Base-by-base conservation (phyloP, 2,113 vertebrate species). In the Probosciger aterrimus region DNA sequence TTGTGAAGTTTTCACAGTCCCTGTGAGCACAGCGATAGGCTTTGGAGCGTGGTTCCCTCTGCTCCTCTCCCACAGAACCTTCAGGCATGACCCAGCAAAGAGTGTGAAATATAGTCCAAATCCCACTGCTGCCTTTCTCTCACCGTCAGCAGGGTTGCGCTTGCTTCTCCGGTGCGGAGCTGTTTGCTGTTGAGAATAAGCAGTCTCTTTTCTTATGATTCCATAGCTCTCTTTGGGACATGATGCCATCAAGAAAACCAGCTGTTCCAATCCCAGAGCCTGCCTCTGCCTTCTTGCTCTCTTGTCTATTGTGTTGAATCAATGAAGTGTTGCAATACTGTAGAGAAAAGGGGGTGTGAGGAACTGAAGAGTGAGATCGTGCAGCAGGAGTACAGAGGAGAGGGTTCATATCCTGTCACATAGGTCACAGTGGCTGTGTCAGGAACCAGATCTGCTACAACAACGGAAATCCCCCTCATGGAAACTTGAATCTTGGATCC, bases 101-200 rank as follows among this genome's bases (percentile, higher is more conserved):
- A 96, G 73, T 75, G 30, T 71, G 80, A 95, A 94, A 96, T 94
- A 49, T 25, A 90, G 86, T 95, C 92, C 86, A 81, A 93, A 90
- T 94, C 90, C 90, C 92, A 77, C 76, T 86, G 93, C 85, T 95
- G 76, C 90, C 55, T 93, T 95, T 96, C 86, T 68, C 64, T 94
- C 27, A 31, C 59, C 81, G 76, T 91, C 92, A 81, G 94, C 92
- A 81, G 90, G 85, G 80, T 53, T 92, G 75, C 92, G 49, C 93
- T 94, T 96, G 94, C 53, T 95, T 97, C 94, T 95, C 59, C 2
- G 1, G 67, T 87, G 64, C 82, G 68, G 93, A 90, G 82, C 63
- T 97, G 85, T 91, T 96, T 96, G 89, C 94, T 93, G 79, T 94
- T 88, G 90, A 93, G 96, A 95, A 82, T 93, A 95, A 93, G 94